Evolutionary conservation across 2,797 vertebrate species (phyloP).

Genomic region (Sternarchorhynchus goeldii): DNA sequence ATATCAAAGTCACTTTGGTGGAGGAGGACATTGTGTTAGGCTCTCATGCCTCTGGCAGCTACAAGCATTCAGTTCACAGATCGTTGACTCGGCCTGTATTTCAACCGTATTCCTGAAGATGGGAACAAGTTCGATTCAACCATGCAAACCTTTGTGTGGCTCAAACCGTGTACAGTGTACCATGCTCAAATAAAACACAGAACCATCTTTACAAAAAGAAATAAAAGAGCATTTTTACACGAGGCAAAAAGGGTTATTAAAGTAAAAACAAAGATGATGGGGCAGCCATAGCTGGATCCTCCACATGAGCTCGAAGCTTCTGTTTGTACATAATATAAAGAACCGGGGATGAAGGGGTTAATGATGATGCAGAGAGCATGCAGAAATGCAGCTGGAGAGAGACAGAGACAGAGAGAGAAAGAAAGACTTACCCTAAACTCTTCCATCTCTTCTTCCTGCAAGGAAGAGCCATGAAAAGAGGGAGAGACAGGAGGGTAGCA

Average conservation of each 20-base stretch:
- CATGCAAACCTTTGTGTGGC: conserved; percentile 12
- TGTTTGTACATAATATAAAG: neutral
- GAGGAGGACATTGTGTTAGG: neutral
- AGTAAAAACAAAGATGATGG: neutral
- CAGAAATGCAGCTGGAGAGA: neutral
- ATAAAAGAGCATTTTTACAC: no score
- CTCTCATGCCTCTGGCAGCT: conserved; percentile 6
- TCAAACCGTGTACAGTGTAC: neutral
- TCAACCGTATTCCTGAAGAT: neutral
- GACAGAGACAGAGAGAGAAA: neutral
- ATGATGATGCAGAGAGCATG: neutral
- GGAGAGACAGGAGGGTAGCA: conserved; percentile 66
- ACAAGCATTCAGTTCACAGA: neutral
- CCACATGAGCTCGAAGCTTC: neutral
- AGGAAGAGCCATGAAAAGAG: conserved; percentile 97
- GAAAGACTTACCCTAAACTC: conserved; percentile 96
- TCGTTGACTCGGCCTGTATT: neutral
- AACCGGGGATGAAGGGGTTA: neutral
- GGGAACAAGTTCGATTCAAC: neutral
- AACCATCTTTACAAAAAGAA: no score
- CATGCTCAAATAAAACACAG: neutral
- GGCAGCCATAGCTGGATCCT: neutral
- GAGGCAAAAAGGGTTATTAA: no score
- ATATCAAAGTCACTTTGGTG: neutral
- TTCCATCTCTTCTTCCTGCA: conserved; percentile 99